Percentiles rank a stretch among this genome's conserved stretches.
Evolutionary conservation across 2,888 invertebrate genomes (phyloP).

Genomic region (Melanophora roralis): DNA sequence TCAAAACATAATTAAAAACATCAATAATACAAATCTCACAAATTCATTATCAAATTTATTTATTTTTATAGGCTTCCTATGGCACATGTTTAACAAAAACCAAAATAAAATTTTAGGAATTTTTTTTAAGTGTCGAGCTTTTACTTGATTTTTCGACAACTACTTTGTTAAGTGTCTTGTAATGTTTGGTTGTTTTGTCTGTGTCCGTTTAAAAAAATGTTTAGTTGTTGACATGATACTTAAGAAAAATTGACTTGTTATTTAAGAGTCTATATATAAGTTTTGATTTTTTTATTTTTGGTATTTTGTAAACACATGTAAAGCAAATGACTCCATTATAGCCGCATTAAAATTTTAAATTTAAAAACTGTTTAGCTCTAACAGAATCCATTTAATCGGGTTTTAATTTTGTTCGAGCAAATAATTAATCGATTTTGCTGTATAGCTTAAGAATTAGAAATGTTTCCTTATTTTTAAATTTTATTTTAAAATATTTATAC

Average conservation of each 20-base stretch:
- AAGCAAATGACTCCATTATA: no score
- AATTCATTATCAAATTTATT: slow-evolving; percentile 44
- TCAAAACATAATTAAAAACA: background rate
- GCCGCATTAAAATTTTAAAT: no score
- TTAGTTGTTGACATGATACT: slow-evolving; percentile 37
- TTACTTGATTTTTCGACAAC: background rate
- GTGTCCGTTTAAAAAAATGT: background rate
- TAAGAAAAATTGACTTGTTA: slow-evolving; percentile 37
- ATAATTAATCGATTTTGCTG: no score
- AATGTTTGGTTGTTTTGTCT: background rate
- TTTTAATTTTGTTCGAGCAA: no score
- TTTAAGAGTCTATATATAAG: slow-evolving; percentile 14
- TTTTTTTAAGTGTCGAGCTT: background rate
- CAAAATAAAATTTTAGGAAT: background rate
- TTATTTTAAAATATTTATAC: no score
- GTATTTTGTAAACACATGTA: background rate
- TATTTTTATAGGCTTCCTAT: slow-evolving; percentile 9
- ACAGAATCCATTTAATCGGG: no score
- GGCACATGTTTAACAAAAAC: background rate
- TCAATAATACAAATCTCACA: background rate
- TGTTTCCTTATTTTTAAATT: no score
- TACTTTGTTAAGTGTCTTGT: background rate
- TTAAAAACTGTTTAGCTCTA: no score
- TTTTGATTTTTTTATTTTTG: slow-evolving; percentile 3
- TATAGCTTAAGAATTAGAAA: no score